These are phyloP conservation scores for Epizoanthus rinbou DNA, from an alignment of 92 coral and sea anemone species.

Conservation along the genomic window DNA sequence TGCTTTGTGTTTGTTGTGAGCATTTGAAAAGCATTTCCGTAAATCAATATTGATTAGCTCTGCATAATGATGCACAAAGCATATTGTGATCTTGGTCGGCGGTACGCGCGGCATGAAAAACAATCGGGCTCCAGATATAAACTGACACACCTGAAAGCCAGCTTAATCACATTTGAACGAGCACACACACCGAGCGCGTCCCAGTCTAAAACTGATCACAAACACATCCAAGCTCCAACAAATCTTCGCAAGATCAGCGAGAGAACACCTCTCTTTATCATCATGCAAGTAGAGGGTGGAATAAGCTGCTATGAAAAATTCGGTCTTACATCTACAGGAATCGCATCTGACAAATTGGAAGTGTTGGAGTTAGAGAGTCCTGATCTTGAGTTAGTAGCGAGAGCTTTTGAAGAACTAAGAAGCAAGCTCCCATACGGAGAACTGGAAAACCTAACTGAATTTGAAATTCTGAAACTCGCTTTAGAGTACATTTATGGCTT, in stretches of 20 bases:
- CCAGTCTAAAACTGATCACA: not conserved
- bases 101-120: conserved; percentile 14
- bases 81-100: conserved; percentile 23
- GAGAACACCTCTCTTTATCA: not conserved
- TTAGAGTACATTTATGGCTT: conserved; percentile 61
- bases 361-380: conserved; percentile 6
- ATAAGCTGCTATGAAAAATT: conserved; percentile 24
- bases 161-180: not conserved
- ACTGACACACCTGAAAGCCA: not conserved
- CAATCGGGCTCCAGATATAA: conserved; percentile 6
- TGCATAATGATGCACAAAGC: conserved; percentile 34
- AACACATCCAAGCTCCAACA: not conserved
- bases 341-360: conserved; percentile 11
- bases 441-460: conserved; percentile 57
- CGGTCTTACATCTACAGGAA: conserved; percentile 9
- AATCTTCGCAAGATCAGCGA: too few species aligned
- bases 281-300: conserved; percentile 26
- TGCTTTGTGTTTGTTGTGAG: conserved; percentile 16
- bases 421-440: conserved; percentile 55
- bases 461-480: conserved; percentile 60
- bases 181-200: not conserved
- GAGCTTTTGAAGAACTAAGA: conserved; percentile 57
- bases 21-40: conserved; percentile 33
- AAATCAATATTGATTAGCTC: conserved; percentile 38
- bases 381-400: conserved; percentile 47